These are phyloP conservation scores for Ophioninae sp. DNA, from an alignment of 2,888 invertebrate species.

Conservation along the genomic window DNA sequence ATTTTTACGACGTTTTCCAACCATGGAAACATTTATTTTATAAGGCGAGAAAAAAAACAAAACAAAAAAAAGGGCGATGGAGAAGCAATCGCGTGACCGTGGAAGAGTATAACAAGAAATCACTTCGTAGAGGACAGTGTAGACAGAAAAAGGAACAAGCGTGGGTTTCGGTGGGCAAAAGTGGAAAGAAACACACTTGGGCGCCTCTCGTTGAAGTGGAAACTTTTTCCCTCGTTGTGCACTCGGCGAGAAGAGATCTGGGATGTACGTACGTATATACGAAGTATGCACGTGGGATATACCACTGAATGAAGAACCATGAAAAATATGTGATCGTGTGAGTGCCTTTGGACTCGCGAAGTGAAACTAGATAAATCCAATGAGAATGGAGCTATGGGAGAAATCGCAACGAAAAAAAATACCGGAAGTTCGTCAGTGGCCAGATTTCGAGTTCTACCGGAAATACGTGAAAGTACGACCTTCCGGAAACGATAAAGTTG, in stretches of 20 bases:
- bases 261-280: conserved; percentile 17
- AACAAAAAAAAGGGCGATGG: conserved; percentile 19
- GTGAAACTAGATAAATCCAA: conserved; percentile 52
- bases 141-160: conserved; percentile 40
- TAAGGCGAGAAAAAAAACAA: conserved; percentile 11
- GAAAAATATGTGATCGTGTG: conserved; percentile 46
- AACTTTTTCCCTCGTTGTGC: conserved; percentile 56
- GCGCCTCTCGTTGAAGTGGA: conserved; percentile 53
- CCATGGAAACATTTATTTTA: conserved; percentile 35
- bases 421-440: conserved; percentile 53
- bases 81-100: conserved; percentile 48
- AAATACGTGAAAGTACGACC: background rate
- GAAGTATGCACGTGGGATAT: background rate
- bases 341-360: conserved; percentile 41
- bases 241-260: conserved; percentile 20
- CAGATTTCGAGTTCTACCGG: conserved; percentile 3
- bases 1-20: background rate
- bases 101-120: conserved; percentile 56
- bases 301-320: conserved; percentile 24
- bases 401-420: background rate
- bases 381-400: conserved; percentile 21
- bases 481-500: background rate
- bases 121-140: conserved; percentile 48
- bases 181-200: conserved; percentile 47
- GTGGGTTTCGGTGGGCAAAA: conserved; percentile 28